Evolutionary conservation across 2,797 vertebrate species (phyloP), one percentile per base, ranked within the genome.

Genomic region (Leptoclinus maculatus): DNA sequence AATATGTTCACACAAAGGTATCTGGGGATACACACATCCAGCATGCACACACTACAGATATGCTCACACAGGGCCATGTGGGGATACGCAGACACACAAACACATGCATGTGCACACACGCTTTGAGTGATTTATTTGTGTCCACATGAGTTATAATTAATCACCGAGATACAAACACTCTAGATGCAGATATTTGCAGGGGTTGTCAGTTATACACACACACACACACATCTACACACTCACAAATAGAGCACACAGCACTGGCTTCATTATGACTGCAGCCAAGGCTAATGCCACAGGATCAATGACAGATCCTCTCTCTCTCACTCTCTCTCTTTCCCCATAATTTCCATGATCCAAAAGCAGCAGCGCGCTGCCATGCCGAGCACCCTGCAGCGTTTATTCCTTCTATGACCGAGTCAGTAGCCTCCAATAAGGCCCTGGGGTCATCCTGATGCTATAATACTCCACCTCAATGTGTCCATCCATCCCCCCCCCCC

Each of bases 221-320:
- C 54, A 82, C 67, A 81, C 70, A 80, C 66, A 65, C 59, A 74
- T 39, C 39, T 32, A 47, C 27, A 43, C 41, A 66, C 69, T 39
- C 36, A 66, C 63, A 74, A 54, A 53, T 38, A 72, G 7, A 66
- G 32, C 57, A 82, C 67, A 83, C 70, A 80, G 66, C 63, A 29
- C 59, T 57, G 70, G 74, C 71, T 89, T 88, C 79, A 90, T 91
- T 92, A 91, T 82, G 53, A 83, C 84, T 81, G 81, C 81, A 84
- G 87, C 74, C 66, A 77, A 68, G 59, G 85, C 87, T 90, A 90
- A 92, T 91, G 85, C 86, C 84, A 89, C 79, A 73, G 76, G 86
- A 93, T 93, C 91, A 91, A 91, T 94, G 91, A 87, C 89, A 83
- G 83, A 89, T 68, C 66, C 78, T 77, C 79, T 66, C 80, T 76